Percentiles rank a stretch among this genome's conserved stretches.
Conservation (phyloP, 1,140 invertebrate genomes). For the Apolygus lucorum region DNA sequence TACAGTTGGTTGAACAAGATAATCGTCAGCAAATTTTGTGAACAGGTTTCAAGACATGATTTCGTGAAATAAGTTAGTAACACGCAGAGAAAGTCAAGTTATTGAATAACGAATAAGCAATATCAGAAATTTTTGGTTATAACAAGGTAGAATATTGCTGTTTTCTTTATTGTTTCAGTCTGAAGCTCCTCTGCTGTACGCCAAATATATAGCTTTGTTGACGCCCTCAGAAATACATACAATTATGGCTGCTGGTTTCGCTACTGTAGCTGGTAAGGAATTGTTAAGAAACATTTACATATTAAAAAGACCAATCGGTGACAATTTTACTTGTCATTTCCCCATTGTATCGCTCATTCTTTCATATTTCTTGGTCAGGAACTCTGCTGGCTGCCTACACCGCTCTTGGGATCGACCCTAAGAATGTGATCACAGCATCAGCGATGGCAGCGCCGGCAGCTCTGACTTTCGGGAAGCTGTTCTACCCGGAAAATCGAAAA, state of each 20-base stretch:
- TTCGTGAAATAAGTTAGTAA: no score
- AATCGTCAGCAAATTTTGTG: no score
- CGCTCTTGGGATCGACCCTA: conserved; percentile 73
- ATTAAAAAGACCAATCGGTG: background rate
- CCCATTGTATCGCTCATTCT: no score
- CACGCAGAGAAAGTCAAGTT: no score
- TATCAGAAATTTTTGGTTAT: no score
- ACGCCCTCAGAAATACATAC: conserved; percentile 87
- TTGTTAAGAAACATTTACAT: no score
- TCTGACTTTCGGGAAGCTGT: conserved; percentile 77
- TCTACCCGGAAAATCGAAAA: conserved; percentile 80
- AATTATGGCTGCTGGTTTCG: conserved; percentile 87
- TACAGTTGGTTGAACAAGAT: no score
- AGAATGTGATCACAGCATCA: conserved; percentile 77
- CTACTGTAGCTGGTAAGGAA: conserved; percentile 78
- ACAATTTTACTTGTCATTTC: no score
- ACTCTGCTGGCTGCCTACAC: conserved; percentile 88
- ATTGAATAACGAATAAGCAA: no score
- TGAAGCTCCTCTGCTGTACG: conserved; percentile 81
- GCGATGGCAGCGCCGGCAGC: conserved; percentile 93
- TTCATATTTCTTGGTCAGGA: no score
- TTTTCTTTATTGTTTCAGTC: conserved; percentile 61
- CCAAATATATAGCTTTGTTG: conserved; percentile 70
- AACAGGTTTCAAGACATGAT: no score
- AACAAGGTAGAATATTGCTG: no score